Percentiles rank a stretch among this genome's conserved stretches.
These are phyloP conservation scores for Hypotaenidia philippensis DNA, from an alignment of 2,797 vertebrate genomes.

Conservation along the genomic window DNA sequence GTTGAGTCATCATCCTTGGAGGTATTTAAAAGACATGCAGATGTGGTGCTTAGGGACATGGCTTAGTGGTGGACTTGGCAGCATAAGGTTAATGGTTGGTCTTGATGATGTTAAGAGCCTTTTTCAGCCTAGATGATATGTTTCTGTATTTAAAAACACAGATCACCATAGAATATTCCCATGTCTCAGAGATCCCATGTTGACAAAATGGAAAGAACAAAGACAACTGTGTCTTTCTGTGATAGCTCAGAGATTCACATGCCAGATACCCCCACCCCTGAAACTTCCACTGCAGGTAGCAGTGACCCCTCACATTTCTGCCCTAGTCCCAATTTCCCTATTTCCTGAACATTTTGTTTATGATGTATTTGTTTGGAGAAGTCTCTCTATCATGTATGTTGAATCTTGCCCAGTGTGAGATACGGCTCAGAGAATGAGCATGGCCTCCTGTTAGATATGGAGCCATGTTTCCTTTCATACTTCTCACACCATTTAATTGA, in stretches of 20 bases:
- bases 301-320: neutral
- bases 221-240: rapidly evolving
- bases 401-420: neutral
- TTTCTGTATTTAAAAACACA: neutral
- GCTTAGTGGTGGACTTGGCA: no score
- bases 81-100: no score
- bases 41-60: no score
- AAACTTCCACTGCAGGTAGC: neutral
- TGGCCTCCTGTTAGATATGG: neutral
- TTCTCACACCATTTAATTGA: neutral
- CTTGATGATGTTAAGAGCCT: no score
- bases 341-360: neutral
- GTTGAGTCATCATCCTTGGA: no score
- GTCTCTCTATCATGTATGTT: neutral
- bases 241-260: neutral
- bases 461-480: neutral
- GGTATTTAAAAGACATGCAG: no score
- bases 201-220: neutral
- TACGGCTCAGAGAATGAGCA: neutral
- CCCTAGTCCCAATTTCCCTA: neutral
- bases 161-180: neutral
- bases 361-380: neutral
- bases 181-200: neutral
- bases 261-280: neutral
- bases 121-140: no score